phyloP scores from a whole-genome alignment of 2,113 vertebrate species.

The Callopanchax toddi region DNA sequence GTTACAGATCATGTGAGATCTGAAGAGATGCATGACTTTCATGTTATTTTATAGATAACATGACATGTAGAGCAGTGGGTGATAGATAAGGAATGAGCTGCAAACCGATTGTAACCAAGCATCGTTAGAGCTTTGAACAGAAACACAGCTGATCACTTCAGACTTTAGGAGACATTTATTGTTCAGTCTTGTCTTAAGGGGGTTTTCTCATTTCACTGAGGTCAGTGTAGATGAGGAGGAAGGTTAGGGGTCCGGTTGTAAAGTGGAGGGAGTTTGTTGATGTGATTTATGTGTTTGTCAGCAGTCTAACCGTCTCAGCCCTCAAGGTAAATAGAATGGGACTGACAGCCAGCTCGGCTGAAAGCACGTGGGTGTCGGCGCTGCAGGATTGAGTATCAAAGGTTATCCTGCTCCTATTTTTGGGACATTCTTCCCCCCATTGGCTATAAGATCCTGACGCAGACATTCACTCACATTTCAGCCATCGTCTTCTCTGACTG shows the following conservation, averaged over 20 bases:
- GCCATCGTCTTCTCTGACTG: neutral
- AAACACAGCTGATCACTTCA: too few species aligned
- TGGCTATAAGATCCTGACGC: slow-evolving; percentile 11
- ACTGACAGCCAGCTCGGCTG: slow-evolving; percentile 17
- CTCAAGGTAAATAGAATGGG: slow-evolving; percentile 45
- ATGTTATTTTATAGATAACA: too few species aligned
- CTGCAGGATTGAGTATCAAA: slow-evolving; percentile 48
- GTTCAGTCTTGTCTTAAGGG: too few species aligned
- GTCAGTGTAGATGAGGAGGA: neutral
- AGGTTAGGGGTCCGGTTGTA: neutral
- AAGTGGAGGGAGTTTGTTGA: neutral
- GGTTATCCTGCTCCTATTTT: slow-evolving; percentile 53
- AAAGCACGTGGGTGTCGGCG: slow-evolving; percentile 13
- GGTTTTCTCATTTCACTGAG: neutral
- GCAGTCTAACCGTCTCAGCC: slow-evolving; percentile 39
- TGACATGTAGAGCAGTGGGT: too few species aligned
- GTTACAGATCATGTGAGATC: too few species aligned
- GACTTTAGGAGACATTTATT: too few species aligned
- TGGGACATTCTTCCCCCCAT: slow-evolving; percentile 29
- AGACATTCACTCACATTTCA: neutral
- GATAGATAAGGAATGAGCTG: too few species aligned
- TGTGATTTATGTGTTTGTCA: slow-evolving; percentile 38
- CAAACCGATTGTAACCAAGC: too few species aligned
- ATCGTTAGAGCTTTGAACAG: too few species aligned
- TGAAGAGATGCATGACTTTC: too few species aligned